Base-by-base conservation (phyloP, 1,140 invertebrate genomes). In the Neodiprion lecontei region DNA sequence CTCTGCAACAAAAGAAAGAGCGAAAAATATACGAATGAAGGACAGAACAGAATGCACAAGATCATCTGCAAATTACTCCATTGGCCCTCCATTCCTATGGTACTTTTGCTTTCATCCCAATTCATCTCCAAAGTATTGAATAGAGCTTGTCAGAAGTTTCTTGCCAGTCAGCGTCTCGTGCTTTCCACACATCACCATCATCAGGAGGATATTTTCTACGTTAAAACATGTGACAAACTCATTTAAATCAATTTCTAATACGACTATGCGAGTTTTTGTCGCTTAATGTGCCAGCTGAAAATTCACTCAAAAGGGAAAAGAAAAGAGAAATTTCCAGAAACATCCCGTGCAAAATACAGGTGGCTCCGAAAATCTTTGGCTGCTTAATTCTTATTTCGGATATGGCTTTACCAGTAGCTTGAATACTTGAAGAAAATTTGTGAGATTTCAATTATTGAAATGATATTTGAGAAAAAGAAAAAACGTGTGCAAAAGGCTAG, bases 1-100 rank as follows among this genome's bases (percentile, higher is more conserved):
- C 85, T 87, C 84, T 90, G 75, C 69, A 83, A 81, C 75, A 28
- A 76, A 71, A 3, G 68, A 9, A 70, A 72, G 14, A 23, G 7
- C 17, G 17, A 65, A 65, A 69, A 23, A 69, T 11, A 69, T 69
- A 23, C 11, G 11, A 11, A 69, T 69, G 9, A 17, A 47, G 11
- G 83, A 79, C 11, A 83, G 78, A 40, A 74, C 66, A 73, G 73
- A 74, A 9, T 17, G 4, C 5, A 9, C 53, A 61, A 61, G n/a
- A 17, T 14, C 9, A 61, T 61, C 53, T 61, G 11, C 11, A 61
- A 61, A 17, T 61, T 61, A 61, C 53, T 61, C 53, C 28, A 3
- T 61, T 61, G 53, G 53, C 53, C 53, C 67, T 69, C 67, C 67
- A 21, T 23, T 69, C 5, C 40, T 23, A 69, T 1, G 9, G 17